phyloP scores from a whole-genome alignment of 1,140 invertebrate genomes.

The Zaprionus nigranus region DNA sequence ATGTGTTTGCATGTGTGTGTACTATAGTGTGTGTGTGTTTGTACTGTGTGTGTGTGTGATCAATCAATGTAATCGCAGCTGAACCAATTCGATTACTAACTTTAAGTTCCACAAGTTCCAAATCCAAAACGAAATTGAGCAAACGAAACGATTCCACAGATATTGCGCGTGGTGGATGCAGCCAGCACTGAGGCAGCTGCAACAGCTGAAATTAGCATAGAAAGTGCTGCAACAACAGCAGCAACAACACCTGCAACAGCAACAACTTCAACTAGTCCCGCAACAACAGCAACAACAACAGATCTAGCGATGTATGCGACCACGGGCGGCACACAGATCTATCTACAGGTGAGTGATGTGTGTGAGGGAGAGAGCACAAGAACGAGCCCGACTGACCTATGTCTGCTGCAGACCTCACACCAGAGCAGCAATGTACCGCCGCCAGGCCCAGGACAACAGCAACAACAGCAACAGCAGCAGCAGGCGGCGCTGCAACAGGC shows the following conservation, averaged over 20 bases:
- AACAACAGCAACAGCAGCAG: conserved; percentile 41
- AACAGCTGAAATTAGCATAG: conserved; percentile 25
- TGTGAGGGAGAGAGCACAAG: not conserved
- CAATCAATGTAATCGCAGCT: conserved; percentile 34
- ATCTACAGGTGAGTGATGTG: conserved; percentile 81
- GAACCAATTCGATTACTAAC: conserved; percentile 41
- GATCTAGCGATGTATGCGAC: conserved; percentile 82
- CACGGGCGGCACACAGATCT: conserved; percentile 84
- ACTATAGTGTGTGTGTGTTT: conserved; percentile 17
- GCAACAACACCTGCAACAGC: conserved; percentile 42
- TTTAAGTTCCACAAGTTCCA: conserved; percentile 20
- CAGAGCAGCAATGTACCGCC: conserved; percentile 46
- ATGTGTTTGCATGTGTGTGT: not conserved
- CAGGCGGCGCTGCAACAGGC: conserved; percentile 63
- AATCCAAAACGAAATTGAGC: conserved; percentile 24
- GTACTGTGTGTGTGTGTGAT: conserved; percentile 22
- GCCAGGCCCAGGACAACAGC: conserved; percentile 16
- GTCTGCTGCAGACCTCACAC: conserved; percentile 70
- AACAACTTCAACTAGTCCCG: conserved; percentile 45
- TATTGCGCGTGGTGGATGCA: conserved; percentile 75
- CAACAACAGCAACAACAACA: conserved; percentile 52
- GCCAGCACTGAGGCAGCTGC: conserved; percentile 47
- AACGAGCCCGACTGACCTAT: conserved; percentile 4
- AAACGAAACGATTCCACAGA: conserved; percentile 67
- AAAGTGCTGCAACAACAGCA: conserved; percentile 53